Base-by-base conservation (phyloP, 2,888 invertebrate species). In the Oscheius sp. region DNA sequence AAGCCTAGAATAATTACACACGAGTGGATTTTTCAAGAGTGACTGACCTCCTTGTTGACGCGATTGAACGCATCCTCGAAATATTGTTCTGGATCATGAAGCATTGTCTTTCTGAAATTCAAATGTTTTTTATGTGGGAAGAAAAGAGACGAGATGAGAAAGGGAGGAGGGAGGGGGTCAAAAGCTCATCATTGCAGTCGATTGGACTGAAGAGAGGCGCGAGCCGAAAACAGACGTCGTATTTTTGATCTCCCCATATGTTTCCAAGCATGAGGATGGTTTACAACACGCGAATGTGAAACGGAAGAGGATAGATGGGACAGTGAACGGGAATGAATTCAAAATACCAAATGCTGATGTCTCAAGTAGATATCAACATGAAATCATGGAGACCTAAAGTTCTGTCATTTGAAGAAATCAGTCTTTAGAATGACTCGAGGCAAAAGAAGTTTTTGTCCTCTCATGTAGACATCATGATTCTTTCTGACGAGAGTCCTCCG, bases 11-110 rank as follows among this genome's bases (percentile, higher is more conserved):
- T 42, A 35, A 5, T 33, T n/a, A 33, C 3, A 21, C 29, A 53
- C 53, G 11, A 53, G 21, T 21, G 21, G 21, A 21, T 21, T 42
- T 42, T 42, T 42, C 42, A 42, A 42, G 42, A 42, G 42, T 42
- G 3, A 42, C 42, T 42, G 21, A 68, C 68, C 68, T 68, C 68
- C 21, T 68, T 68, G 32, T 55, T 70, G 37, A 72, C 72, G 2
- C 72, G 60, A 35, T 72, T 60, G 37, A 72, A 72, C 13, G 72
- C 72, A 7, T 72, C 48, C 37, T 72, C 72, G 48, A 72, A 72
- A 21, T 62, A 72, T 53, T 72, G 72, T 21, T 72, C 57, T 9
- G 72, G 60, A 53, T 72, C 72, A 35, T 72, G 72, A 11, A 72
- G 53, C 72, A 72, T 72, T 59, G 42, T 42, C 4, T 42, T 42